Conservation (phyloP, 2,888 invertebrate species). For the Morpho helenor region DNA sequence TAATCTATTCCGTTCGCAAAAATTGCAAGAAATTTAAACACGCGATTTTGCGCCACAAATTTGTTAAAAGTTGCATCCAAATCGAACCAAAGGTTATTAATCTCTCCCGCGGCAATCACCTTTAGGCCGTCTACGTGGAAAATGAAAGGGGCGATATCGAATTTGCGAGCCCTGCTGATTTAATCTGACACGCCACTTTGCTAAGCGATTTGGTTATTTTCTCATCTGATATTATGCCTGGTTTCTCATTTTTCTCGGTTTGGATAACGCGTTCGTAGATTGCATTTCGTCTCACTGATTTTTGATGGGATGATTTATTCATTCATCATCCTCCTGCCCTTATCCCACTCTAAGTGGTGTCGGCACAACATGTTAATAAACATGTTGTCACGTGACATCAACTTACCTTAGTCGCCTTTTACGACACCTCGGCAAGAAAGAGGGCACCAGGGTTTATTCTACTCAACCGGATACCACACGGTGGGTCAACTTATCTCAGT, state of each 20-base stretch:
- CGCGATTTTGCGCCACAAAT: not conserved
- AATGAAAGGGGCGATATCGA: constrained; percentile 28
- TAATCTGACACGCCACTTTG: constrained; percentile 26
- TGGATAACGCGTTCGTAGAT: constrained; percentile 8
- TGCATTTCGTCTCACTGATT: not conserved
- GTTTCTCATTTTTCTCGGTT: constrained; percentile 8
- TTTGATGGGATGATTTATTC: no score
- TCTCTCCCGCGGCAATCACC: constrained; percentile 21
- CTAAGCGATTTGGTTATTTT: constrained; percentile 24
- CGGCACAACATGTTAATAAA: no score
- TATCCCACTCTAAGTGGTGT: no score
- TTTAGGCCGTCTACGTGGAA: constrained; percentile 25
- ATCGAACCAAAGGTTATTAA: constrained; percentile 10
- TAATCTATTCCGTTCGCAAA: no score
- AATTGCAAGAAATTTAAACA: not conserved
- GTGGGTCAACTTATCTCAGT: no score
- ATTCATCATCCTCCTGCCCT: no score
- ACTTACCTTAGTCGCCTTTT: no score
- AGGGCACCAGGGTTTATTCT: no score
- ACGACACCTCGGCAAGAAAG: no score
- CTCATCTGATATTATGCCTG: constrained; percentile 17
- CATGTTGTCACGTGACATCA: no score
- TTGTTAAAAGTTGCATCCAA: not conserved
- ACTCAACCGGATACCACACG: no score
- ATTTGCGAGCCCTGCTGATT: constrained; percentile 20